phyloP scores from a whole-genome alignment of 2,888 invertebrate species.

The Phasia obesa region DNA sequence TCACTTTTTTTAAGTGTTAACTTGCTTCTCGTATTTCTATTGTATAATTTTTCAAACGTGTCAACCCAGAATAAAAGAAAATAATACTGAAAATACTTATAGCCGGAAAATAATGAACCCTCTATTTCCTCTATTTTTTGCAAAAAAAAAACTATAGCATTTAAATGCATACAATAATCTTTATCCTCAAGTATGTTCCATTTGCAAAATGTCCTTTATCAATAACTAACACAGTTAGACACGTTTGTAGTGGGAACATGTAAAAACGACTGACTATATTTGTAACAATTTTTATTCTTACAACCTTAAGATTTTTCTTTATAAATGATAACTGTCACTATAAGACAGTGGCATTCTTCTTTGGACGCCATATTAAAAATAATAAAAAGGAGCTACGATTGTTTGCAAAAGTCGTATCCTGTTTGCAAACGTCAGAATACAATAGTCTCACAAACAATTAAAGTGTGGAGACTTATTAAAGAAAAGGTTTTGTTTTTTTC shows the following conservation, averaged over 20 bases:
- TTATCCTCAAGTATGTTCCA: conserved; percentile 28
- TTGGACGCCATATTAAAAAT: conserved; percentile 16
- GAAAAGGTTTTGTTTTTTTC: too few relatives aligned
- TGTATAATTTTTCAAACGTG: conserved; percentile 62
- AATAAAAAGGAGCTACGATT: not conserved
- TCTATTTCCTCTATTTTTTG: too few relatives aligned
- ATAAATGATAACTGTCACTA: conserved; percentile 41
- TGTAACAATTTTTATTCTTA: conserved; percentile 32
- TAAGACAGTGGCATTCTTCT: conserved; percentile 17
- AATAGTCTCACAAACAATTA: not conserved
- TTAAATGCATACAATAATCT: conserved; percentile 34
- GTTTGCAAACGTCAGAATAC: not conserved
- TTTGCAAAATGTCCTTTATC: conserved; percentile 52
- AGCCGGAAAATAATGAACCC: not conserved
- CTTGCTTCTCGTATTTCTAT: conserved; percentile 48
- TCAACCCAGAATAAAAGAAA: conserved; percentile 39
- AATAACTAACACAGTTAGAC: not conserved
- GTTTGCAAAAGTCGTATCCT: not conserved
- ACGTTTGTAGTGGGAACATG: conserved; percentile 22
- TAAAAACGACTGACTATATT: conserved; percentile 2
- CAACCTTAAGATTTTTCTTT: conserved; percentile 19
- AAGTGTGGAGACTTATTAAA: too few relatives aligned
- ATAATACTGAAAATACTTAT: conserved; percentile 15
- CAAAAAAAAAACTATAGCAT: too few relatives aligned
- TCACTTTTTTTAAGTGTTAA: conserved; percentile 44